phyloP scores from a whole-genome alignment of 2,113 vertebrate species.

The Gobius niger region DNA sequence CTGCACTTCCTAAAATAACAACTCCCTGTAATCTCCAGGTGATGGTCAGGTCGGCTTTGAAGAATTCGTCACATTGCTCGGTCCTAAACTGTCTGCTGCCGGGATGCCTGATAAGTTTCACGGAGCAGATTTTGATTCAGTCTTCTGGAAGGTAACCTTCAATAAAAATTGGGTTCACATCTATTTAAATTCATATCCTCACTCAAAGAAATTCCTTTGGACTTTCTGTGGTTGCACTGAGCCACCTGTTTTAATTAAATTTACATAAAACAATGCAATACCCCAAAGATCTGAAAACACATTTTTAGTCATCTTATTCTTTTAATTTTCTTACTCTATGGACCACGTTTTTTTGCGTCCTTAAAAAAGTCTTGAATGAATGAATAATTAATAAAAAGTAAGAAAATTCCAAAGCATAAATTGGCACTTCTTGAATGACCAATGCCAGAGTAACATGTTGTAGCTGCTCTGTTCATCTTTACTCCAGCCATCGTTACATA shows the following conservation, averaged over 20 bases:
- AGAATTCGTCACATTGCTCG: slow-evolving; percentile 94
- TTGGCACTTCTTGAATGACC: too few species aligned
- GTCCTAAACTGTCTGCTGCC: slow-evolving; percentile 90
- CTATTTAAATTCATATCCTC: not conserved
- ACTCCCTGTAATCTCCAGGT: slow-evolving; percentile 69
- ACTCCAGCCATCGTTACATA: too few species aligned
- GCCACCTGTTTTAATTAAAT: slow-evolving; percentile 35
- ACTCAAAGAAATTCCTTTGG: slow-evolving; percentile 6
- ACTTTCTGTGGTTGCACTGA: slow-evolving; percentile 18
- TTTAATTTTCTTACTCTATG: too few species aligned
- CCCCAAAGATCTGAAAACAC: not conserved
- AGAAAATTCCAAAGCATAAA: too few species aligned
- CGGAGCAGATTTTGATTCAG: slow-evolving; percentile 93
- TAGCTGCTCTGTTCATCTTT: too few species aligned
- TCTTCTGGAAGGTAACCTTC: slow-evolving; percentile 94
- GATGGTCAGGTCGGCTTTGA: slow-evolving; percentile 97
- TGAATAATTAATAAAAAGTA: too few species aligned
- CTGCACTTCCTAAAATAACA: not conserved
- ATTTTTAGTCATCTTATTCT: too few species aligned
- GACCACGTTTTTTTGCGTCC: too few species aligned
- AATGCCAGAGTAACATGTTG: too few species aligned
- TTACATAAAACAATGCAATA: not conserved
- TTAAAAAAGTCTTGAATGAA: too few species aligned
- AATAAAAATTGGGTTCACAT: too few species aligned
- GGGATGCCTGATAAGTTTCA: slow-evolving; percentile 96